Evolutionary conservation across 2,797 vertebrate genomes (phyloP).

Genomic region (Poeciliopsis gracilis): DNA sequence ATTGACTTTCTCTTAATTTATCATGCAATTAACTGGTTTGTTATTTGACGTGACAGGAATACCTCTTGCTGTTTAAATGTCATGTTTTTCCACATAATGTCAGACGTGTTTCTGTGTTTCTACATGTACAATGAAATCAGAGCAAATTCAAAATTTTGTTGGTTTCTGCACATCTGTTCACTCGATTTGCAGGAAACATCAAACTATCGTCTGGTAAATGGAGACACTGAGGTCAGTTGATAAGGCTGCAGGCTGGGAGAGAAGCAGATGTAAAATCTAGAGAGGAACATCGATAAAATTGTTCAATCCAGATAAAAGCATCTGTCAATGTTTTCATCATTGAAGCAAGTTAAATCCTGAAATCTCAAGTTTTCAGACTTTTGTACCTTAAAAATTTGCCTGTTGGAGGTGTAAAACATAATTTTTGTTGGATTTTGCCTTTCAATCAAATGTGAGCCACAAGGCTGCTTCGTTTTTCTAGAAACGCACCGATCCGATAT

Average conservation of each 20-base stretch:
- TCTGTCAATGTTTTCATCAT: slow-evolving; percentile 34
- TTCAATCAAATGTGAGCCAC: neutral
- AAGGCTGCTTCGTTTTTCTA: no score
- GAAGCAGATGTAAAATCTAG: slow-evolving; percentile 37
- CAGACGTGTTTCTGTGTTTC: neutral
- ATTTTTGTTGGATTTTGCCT: neutral
- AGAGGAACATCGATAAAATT: slow-evolving; percentile 68
- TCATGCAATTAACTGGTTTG: no score
- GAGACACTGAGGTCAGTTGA: neutral
- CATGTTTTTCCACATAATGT: neutral
- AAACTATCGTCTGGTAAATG: neutral
- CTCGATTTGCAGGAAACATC: neutral
- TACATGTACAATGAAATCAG: neutral
- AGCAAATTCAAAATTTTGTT: neutral
- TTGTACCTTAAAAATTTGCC: neutral
- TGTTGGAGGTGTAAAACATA: no score
- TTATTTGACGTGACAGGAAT: neutral
- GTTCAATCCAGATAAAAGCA: slow-evolving; percentile 68
- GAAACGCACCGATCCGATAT: no score
- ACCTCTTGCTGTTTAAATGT: neutral
- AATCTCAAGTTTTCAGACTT: neutral
- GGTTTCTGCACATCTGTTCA: neutral
- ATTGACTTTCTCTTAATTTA: no score
- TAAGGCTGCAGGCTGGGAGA: neutral
- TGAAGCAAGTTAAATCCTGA: neutral